Evolutionary conservation across 2,888 invertebrate species (phyloP).

Genomic region (Drosophila anomalata): DNA sequence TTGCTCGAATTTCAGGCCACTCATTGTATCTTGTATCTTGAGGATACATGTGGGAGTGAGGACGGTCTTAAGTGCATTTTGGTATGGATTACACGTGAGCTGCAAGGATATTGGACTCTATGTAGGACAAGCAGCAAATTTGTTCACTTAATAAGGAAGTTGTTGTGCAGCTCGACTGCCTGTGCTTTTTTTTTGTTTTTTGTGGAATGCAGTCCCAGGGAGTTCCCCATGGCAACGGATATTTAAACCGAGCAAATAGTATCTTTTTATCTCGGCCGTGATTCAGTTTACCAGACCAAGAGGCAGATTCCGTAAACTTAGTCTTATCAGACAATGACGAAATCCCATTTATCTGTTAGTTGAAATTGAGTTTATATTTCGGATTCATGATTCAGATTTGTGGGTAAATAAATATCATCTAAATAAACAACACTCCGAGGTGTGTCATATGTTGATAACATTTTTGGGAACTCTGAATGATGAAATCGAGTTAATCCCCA

Average conservation of each 20-base stretch:
- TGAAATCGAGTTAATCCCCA: slow-evolving; percentile 10
- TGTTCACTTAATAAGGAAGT: slow-evolving; percentile 46
- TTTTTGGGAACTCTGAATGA: background rate
- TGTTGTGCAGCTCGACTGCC: slow-evolving; percentile 15
- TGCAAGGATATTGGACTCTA: slow-evolving; percentile 12
- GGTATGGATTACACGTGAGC: slow-evolving; percentile 62
- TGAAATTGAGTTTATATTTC: slow-evolving; percentile 1
- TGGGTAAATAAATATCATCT: slow-evolving; percentile 11
- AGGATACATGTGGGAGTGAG: slow-evolving; percentile 44
- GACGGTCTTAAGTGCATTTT: slow-evolving; percentile 65
- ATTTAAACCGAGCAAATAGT: slow-evolving; percentile 8
- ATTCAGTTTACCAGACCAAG: slow-evolving; percentile 15
- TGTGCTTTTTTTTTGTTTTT: slow-evolving; percentile 16
- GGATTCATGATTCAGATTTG: slow-evolving; percentile 18
- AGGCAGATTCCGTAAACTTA: slow-evolving; percentile 15
- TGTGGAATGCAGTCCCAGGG: slow-evolving; percentile 7
- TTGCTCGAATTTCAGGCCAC: slow-evolving; percentile 72
- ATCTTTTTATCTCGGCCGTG: slow-evolving; percentile 4
- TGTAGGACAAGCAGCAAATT: slow-evolving; percentile 35
- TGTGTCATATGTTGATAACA: background rate
- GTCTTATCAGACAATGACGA: slow-evolving; percentile 27
- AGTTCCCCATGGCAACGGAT: slow-evolving; percentile 26
- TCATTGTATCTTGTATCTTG: slow-evolving; percentile 50
- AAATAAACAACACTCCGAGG: slow-evolving; percentile 5
- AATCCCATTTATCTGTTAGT: slow-evolving; percentile 16